These are phyloP conservation scores for Pelagia noctiluca DNA, from an alignment of 30 jellyfish, hydroid and myxozoan genomes.

Conservation along the genomic window DNA sequence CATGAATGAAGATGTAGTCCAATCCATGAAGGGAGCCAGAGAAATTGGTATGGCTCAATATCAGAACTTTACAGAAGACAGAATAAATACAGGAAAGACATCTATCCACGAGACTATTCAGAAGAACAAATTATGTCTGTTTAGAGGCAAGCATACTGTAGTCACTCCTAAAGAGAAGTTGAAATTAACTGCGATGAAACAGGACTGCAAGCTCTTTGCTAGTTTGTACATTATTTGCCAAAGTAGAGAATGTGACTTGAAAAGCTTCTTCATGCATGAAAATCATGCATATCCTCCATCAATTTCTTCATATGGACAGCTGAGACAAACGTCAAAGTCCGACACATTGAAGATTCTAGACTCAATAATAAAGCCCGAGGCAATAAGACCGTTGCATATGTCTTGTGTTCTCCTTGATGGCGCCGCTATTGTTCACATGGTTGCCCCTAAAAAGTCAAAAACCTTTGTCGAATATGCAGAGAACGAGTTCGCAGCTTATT, in stretches of 20 bases:
- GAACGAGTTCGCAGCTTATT: neutral
- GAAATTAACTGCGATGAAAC: constrained; percentile 7
- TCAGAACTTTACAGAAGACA: constrained; percentile 1
- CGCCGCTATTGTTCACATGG: constrained; percentile 29
- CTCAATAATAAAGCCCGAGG: neutral
- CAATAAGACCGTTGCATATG: neutral
- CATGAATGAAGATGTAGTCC: neutral
- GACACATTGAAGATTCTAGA: neutral
- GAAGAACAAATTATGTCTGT: neutral
- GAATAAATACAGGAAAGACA: neutral
- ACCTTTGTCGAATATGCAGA: constrained; percentile 1
- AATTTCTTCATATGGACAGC: constrained; percentile 4
- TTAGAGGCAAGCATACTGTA: neutral
- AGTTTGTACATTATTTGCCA: constrained; percentile 16
- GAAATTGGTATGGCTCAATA: constrained; percentile 3
- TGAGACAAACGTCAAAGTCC: constrained; percentile 15
- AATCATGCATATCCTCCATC: constrained; percentile 30
- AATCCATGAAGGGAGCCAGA: neutral
- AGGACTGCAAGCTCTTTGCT: constrained; percentile 25
- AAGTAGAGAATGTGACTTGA: neutral
- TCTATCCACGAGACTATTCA: neutral
- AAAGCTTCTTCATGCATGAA: neutral
- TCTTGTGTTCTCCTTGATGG: constrained; percentile 14
- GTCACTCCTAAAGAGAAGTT: neutral
- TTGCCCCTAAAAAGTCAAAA: constrained; percentile 8